Conservation (phyloP, 2,888 invertebrate species). For the Melipona bicolor region DNA sequence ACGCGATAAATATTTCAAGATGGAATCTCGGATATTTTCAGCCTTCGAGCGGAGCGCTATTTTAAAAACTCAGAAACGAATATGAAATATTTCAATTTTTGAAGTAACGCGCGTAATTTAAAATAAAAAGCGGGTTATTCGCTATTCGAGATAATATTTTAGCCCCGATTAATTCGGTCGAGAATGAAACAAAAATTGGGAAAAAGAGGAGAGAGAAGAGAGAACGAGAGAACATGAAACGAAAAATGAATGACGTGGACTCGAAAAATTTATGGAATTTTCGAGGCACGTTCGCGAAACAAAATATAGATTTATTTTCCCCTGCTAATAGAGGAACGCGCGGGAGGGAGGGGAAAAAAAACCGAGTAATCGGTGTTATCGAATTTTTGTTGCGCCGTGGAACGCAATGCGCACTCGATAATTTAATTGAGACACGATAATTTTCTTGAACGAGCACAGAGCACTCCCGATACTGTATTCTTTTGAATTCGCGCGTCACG, state of each 20-base stretch:
- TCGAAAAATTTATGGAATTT: conserved; percentile 40
- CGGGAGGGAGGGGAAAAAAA: neutral
- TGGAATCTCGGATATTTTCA: no score
- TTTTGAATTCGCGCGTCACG: conserved; percentile 2
- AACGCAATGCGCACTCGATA: conserved; percentile 14
- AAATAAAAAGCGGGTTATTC: no score
- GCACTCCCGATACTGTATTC: neutral
- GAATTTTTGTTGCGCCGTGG: neutral
- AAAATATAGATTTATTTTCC: conserved; percentile 42
- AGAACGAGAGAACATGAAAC: neutral
- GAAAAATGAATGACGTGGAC: conserved; percentile 1
- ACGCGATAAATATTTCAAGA: no score
- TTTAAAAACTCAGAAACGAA: no score
- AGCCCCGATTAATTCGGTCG: neutral
- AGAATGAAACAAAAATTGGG: neutral
- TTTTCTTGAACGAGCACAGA: neutral
- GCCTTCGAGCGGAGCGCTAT: no score
- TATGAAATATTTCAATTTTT: no score
- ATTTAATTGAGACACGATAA: conserved; percentile 27
- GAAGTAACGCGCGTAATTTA: no score
- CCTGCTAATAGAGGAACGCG: conserved; percentile 27
- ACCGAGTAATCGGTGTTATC: conserved; percentile 33
- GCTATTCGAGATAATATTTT: no score
- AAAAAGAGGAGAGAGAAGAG: neutral
- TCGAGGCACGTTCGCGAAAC: conserved; percentile 32